Conservation (phyloP, 2,113 vertebrate species). For the Microcebus jonahi region DNA sequence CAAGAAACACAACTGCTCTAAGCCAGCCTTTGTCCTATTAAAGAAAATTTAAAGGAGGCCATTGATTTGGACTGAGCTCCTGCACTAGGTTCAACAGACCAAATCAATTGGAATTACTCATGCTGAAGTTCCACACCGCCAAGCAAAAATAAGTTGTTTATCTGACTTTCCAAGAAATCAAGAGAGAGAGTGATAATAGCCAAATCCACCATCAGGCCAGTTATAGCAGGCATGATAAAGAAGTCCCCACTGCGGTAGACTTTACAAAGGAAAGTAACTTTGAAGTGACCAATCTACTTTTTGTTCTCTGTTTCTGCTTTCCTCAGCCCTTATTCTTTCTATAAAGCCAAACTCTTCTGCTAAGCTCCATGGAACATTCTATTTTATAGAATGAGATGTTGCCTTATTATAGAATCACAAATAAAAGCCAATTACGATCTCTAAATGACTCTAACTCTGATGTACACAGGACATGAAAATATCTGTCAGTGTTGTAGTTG, state of each 20-base stretch:
- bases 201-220: not conserved
- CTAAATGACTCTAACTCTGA: not conserved
- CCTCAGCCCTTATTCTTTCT: not conserved
- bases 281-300: not conserved
- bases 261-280: not conserved
- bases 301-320: not conserved
- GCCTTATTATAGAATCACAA: not conserved
- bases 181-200: not conserved
- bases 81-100: not conserved
- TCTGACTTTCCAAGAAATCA: not conserved
- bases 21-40: not conserved
- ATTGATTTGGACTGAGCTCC: not conserved
- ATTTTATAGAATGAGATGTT: not conserved
- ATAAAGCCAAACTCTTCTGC: not conserved
- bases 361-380: not conserved
- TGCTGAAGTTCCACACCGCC: not conserved
- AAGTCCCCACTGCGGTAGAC: not conserved
- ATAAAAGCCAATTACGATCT: not conserved
- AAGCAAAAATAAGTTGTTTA: not conserved
- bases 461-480: not conserved
- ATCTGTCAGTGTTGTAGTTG: not conserved
- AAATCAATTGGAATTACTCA: not conserved
- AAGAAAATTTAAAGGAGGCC: not conserved
- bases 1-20: not conserved
- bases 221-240: not conserved